phyloP scores from a whole-genome alignment of 1,140 invertebrate genomes.

The Zaprionus africanus region DNA sequence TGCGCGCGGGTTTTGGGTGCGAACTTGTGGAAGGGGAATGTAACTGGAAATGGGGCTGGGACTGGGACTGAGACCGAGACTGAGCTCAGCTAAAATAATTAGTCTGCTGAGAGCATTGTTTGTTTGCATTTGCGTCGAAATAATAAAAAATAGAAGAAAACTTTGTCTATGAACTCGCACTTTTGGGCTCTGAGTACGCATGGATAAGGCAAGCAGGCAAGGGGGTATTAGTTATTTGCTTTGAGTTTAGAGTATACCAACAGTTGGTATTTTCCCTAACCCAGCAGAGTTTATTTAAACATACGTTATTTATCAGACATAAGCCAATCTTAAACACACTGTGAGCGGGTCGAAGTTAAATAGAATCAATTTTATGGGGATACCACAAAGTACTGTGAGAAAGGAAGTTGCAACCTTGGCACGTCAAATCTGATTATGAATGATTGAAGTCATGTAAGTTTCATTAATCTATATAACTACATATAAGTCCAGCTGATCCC shows the following conservation, averaged over 20 bases:
- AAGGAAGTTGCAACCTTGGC: not conserved
- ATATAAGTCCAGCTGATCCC: not conserved
- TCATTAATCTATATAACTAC: not conserved
- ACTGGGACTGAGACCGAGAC: slow-evolving; percentile 11
- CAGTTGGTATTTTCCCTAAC: not conserved
- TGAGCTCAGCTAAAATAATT: slow-evolving; percentile 71
- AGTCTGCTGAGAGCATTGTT: slow-evolving; percentile 79
- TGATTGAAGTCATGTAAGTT: not conserved
- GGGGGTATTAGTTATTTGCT: slow-evolving; percentile 39
- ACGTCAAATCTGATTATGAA: not conserved
- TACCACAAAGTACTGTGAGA: not conserved
- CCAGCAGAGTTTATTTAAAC: not conserved
- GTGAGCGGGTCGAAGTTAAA: slow-evolving; percentile 1
- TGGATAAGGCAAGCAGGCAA: slow-evolving; percentile 21
- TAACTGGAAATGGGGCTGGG: slow-evolving; percentile 18
- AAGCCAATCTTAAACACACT: slow-evolving; percentile 12
- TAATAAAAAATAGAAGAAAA: slow-evolving; percentile 28
- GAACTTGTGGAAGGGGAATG: slow-evolving; percentile 1
- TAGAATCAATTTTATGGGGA: not conserved
- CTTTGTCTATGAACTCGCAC: slow-evolving; percentile 70
- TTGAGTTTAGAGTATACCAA: slow-evolving; percentile 13
- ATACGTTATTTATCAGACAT: not conserved
- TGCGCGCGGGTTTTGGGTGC: slow-evolving; percentile 9
- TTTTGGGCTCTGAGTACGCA: slow-evolving; percentile 55
- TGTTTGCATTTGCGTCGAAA: slow-evolving; percentile 71